Evolutionary conservation across 2,888 invertebrate species (phyloP), one percentile per base, ranked within the genome.

Genomic region (Diarsia mendica): DNA sequence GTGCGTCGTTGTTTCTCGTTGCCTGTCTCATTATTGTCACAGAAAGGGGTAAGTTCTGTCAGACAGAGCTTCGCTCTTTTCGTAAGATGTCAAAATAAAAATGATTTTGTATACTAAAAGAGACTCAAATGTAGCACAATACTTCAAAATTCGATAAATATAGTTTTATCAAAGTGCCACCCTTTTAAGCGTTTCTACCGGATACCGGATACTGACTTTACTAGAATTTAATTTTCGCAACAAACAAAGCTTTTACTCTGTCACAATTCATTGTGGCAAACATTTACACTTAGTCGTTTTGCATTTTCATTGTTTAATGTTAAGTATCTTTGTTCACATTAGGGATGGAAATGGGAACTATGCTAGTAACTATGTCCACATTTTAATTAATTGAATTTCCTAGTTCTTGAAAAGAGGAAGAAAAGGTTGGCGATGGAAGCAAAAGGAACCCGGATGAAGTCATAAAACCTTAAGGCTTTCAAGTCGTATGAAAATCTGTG

Each of bases 161-260:
- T 80, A 87, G 85, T 90, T 89, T 88, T 85, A 87, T 87, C 58
- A 85, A 82, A 85, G 80, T 84, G 83, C 76, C 79, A 83, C 86
- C 87, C 89, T 88, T 89, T 91, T 90, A 91, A 90, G 84, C 84
- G 83, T 90, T 91, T 89, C 83, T 83, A 88, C 85, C 86, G 86
- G 88, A 89, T 84, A 89, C 85, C 86, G 87, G 87, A 90, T 89
- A 90, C 88, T 80, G 81, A 89, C 88, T 91, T 88, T 85, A 89
- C 91, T 89, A 90, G 87, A 92, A 93, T 93, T 93, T 88, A 91
- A 93, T 93, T 92, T 93, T 89, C 89, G 83, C 89, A 90, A 92
- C 91, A 89, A 91, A 92, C 92, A 92, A 94, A 93, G 93, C 93
- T 94, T 94, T 94, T 93, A 93, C 88, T 88, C 88, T 91, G 91